Conservation (phyloP, 1,140 invertebrate genomes). For the Argopecten irradians region DNA sequence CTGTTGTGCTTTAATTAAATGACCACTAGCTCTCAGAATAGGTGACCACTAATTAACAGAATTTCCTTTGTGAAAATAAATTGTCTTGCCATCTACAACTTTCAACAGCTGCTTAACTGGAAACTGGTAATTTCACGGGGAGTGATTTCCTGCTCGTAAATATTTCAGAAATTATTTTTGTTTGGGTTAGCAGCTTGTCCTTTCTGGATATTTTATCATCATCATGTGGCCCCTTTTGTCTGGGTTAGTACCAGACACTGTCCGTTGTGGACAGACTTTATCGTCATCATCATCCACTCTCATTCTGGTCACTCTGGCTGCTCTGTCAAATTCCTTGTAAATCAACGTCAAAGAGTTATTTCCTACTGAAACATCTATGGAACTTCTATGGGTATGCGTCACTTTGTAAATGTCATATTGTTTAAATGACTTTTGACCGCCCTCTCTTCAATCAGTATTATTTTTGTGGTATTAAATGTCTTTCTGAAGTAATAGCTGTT, state of each 20-base stretch:
- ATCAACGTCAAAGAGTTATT: neutral
- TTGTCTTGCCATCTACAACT: neutral
- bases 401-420: neutral
- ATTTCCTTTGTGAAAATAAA: conserved; percentile 10
- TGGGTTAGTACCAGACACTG: neutral
- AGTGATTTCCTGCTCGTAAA: neutral
- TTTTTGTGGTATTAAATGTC: neutral
- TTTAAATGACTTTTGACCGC: neutral
- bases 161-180: conserved; percentile 19
- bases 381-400: neutral
- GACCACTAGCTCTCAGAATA: neutral
- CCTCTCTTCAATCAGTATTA: neutral
- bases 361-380: neutral
- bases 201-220: neutral
- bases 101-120: conserved; percentile 1
- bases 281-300: neutral
- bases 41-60: neutral
- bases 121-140: neutral
- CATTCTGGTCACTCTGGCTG: neutral
- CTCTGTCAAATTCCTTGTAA: conserved; percentile 13
- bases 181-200: neutral
- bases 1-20: neutral
- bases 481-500: neutral
- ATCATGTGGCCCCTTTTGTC: neutral
- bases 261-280: neutral